These are phyloP conservation scores for Danaus plexippus DNA, from an alignment of 1,140 invertebrate species.

Conservation along the genomic window DNA sequence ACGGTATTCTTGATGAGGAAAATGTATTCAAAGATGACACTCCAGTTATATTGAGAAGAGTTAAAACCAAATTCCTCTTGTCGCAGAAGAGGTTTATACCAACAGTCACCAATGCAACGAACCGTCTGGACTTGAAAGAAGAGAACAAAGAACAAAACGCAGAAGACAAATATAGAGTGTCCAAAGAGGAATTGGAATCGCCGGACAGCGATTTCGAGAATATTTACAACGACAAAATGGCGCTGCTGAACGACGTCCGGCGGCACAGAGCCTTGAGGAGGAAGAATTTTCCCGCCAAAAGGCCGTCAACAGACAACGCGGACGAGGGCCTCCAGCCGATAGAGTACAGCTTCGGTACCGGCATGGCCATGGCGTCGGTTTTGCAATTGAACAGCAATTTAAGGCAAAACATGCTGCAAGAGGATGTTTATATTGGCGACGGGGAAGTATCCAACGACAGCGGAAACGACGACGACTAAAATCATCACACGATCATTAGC, in stretches of 20 bases:
- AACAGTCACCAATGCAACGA: too few relatives aligned
- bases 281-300: constrained; percentile 42
- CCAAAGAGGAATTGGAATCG: constrained; percentile 52
- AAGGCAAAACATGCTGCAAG: constrained; percentile 36
- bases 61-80: too few relatives aligned
- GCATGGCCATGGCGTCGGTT: constrained; percentile 65
- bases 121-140: too few relatives aligned
- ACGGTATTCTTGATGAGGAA: constrained; percentile 14
- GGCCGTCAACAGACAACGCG: constrained; percentile 36
- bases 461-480: constrained; percentile 60
- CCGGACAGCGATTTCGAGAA: constrained; percentile 50
- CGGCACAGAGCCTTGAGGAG: constrained; percentile 43
- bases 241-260: constrained; percentile 41
- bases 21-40: too few relatives aligned
- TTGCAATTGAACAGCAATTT: constrained; percentile 44
- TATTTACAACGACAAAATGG: constrained; percentile 22
- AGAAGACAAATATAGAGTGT: constrained; percentile 30
- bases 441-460: constrained; percentile 58
- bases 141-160: constrained; percentile 17
- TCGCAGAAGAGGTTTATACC: too few relatives aligned
- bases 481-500: too few relatives aligned
- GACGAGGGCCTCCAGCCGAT: constrained; percentile 60
- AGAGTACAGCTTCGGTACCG: constrained; percentile 65
- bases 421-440: constrained; percentile 56
- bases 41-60: too few relatives aligned